Base-by-base conservation (phyloP, 2,113 vertebrate species). In the Ranitomeya variabilis region DNA sequence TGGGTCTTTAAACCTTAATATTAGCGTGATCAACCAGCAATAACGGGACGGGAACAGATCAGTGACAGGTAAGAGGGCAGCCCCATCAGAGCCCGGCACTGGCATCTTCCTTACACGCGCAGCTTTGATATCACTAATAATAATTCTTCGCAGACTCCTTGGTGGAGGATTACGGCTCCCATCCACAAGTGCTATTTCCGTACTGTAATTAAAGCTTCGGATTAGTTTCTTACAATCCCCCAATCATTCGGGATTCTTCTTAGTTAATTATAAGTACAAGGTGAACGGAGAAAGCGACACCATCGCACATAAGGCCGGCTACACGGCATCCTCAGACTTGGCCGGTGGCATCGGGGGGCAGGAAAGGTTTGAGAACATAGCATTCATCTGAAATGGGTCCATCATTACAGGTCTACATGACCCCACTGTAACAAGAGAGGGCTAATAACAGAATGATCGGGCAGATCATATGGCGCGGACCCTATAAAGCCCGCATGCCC, bases 401-500 rank as follows among this genome's bases (percentile, higher is more conserved):
- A n/a, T 60, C 31, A 1, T 45, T 26, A 23, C 26, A 19, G 16
- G 26, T 5, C 64, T 62, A 19, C 23, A 81, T 13, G 23, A 16
- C 64, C 23, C 14, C 59, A 59, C 16, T 31, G 78, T 80, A 59
- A 80, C 23, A 16, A 16, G n/a, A 18, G 26, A 69, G 45, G 45
- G n/a, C 19, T 26, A 82, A 82, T 15, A 19, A 21, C 19, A 83
- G 23, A 79, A 2, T 10, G 15, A 60, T 9, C 11, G 26, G 26
- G 19, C 15, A 66, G 15, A 62, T 79, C 23, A 23, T 57, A 26
- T 15, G 52, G 77, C n/a, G 18, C 12, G 9, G 12, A 78, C 11
- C n/a, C 13, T 79, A 55, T 79, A 26, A 52, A 79, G 2, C 45
- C n/a, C 31, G 80, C 80, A 82, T 59, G 54, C 80, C 59, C 80